Evolutionary conservation across 2,888 invertebrate species (phyloP).

Genomic region (Clanis bilineata): DNA sequence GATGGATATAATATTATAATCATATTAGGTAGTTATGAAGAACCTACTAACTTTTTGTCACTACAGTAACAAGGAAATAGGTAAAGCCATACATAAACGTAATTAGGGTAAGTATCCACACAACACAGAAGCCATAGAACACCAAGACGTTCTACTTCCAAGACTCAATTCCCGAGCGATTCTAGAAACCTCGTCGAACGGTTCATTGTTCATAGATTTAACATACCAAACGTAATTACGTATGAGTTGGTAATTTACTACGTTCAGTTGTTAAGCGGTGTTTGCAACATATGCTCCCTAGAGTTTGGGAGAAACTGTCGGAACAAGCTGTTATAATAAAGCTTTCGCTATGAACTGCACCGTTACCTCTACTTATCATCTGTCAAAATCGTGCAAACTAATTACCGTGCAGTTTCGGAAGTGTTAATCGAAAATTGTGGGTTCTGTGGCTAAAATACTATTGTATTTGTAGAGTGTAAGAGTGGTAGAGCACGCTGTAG

Average conservation of each 20-base stretch:
- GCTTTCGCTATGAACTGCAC: slow-evolving; percentile 6
- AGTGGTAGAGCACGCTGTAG: too few species aligned
- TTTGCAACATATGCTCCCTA: slow-evolving; percentile 5
- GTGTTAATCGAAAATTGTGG: neutral
- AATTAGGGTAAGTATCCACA: too few species aligned
- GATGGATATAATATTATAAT: too few species aligned
- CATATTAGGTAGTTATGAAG: too few species aligned
- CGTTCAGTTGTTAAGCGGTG: slow-evolving; percentile 7
- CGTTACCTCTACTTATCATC: slow-evolving; percentile 3
- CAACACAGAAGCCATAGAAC: neutral
- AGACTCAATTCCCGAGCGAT: neutral
- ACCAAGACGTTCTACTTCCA: neutral
- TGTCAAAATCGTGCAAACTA: slow-evolving; percentile 8
- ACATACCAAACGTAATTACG: slow-evolving; percentile 8
- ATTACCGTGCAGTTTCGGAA: neutral
- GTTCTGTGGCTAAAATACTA: neutral
- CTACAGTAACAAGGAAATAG: too few species aligned
- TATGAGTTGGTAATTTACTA: slow-evolving; percentile 12
- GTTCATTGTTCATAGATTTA: slow-evolving; percentile 8
- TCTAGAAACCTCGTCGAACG: neutral
- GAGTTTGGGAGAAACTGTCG: slow-evolving; percentile 14
- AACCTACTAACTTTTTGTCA: too few species aligned
- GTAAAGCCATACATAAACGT: too few species aligned
- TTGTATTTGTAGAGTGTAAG: too few species aligned
- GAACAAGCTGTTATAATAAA: slow-evolving; percentile 14